These are phyloP conservation scores for Lipophrys pholis DNA, from an alignment of 2,113 vertebrate genomes.

Conservation along the genomic window DNA sequence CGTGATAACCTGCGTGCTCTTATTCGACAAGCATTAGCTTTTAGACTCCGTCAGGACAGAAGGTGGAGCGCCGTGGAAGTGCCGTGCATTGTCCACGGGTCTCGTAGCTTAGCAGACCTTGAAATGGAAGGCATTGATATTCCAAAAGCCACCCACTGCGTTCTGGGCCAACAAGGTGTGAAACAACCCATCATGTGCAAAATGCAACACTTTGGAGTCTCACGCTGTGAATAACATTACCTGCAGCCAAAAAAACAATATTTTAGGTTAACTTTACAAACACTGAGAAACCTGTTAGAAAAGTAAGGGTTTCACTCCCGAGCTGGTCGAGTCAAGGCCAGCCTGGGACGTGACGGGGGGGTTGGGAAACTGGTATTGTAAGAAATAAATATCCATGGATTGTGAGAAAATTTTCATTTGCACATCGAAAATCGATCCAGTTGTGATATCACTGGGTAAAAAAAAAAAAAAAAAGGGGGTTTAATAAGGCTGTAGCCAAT, in stretches of 20 bases:
- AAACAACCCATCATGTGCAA: constrained; percentile 33
- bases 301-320: too few species aligned
- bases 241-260: constrained; percentile 3
- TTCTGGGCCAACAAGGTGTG: constrained; percentile 43
- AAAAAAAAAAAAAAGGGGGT: too few species aligned
- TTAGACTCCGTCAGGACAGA: neutral
- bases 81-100: constrained; percentile 18
- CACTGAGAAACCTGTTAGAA: too few species aligned
- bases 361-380: too few species aligned
- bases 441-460: too few species aligned
- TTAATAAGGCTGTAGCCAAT: too few species aligned
- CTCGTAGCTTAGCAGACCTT: constrained; percentile 31
- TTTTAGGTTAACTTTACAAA: constrained; percentile 3
- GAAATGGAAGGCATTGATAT: constrained; percentile 47
- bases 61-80: neutral
- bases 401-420: too few species aligned
- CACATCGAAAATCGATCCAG: too few species aligned
- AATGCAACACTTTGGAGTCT: constrained; percentile 17
- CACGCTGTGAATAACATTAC: constrained; percentile 28
- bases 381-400: too few species aligned
- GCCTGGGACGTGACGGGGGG: too few species aligned
- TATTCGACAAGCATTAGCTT: neutral
- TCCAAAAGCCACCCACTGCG: constrained; percentile 16
- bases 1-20: neutral
- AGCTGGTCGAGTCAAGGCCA: too few species aligned